A percentile compares a stretch with the other conserved stretches of the same genome.
phyloP scores from a whole-genome alignment of 2,113 vertebrate species.

The Falco punctatus region DNA sequence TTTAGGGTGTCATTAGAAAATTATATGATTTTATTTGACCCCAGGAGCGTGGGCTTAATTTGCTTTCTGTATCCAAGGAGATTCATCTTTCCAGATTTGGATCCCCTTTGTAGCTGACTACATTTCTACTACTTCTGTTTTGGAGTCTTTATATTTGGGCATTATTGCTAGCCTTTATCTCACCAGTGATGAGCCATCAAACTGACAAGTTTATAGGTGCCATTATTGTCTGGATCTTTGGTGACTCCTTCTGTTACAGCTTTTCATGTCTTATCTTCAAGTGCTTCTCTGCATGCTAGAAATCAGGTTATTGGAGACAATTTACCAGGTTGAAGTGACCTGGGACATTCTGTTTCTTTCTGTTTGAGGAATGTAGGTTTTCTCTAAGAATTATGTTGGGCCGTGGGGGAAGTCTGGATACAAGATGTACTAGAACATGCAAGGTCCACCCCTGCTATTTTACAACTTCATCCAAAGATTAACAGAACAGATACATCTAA shows the following conservation, averaged over 20 bases:
- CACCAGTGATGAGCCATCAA: not conserved
- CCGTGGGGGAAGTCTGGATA: not conserved
- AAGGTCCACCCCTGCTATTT: not conserved
- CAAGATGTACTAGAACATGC: not conserved
- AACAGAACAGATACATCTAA: not conserved
- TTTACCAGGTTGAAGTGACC: slow-evolving; percentile 17
- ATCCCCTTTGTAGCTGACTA: not conserved
- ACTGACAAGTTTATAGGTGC: not conserved
- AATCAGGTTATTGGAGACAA: not conserved
- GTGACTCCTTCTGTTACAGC: not conserved
- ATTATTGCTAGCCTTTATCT: not conserved
- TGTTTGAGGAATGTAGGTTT: not conserved
- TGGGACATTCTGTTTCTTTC: not conserved
- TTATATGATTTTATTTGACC: not conserved
- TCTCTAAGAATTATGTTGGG: not conserved
- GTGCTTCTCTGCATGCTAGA: not conserved
- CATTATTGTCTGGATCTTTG: not conserved
- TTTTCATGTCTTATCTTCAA: not conserved
- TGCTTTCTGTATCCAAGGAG: not conserved
- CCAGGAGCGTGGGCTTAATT: not conserved
- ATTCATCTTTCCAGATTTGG: slow-evolving; percentile 2
- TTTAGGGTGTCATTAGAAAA: not conserved
- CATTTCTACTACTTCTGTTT: not conserved
- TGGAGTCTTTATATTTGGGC: not conserved
- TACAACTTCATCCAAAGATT: not conserved